Base-by-base conservation (phyloP, 1,140 invertebrate species). In the Phthorimaea operculella region DNA sequence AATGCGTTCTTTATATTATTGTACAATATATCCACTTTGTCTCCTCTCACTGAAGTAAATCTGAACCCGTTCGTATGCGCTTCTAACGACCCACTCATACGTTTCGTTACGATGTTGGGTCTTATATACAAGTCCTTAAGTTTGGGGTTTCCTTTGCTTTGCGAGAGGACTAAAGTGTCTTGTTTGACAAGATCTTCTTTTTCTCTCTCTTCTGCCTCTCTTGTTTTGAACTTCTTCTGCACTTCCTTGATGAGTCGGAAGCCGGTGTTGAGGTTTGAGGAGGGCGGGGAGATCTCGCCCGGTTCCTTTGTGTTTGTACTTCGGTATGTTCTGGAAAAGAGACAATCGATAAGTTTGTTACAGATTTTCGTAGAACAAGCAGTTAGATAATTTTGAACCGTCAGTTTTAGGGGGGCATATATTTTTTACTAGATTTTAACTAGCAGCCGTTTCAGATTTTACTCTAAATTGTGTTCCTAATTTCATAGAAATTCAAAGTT, bases 1-100 rank as follows among this genome's bases (percentile, higher is more conserved):
- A 99, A 98, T 6, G 98, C 98, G 83, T 99, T 98, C 78, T 99
- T 98, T 61, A 99, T 99, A 82, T 99, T 99, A 87, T 99, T 99
- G 76, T 99, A 99, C 15, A 99, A 86, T 68, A 99, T 98, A 75
- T 99, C 98, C 0, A 99, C 97, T 90, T 99, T 99, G 73, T 99
- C 98, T 9, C 98, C 98, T 66, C 98, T 90, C 1, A 99, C 95
- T 1, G 97, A 99, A 1, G 97, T 99, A 73, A 99, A 99, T 16
- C 98, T 92, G 74, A 99, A 99, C 51, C 98, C 98, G 85, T 99
- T 99, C 0, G 92, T 90, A 70, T 99, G 98, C 0, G 98, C 97
- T 86, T 99, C 98, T 55, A 99, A 85, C 33, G 90, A 90, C n/a
- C 91, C 95, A 14, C 96, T 97, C 89, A 99, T 99, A 80, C 98